A percentile compares a stretch with the other conserved stretches of the same genome.
phyloP scores from a whole-genome alignment of 2,113 vertebrate genomes.

The Strix aluco region DNA sequence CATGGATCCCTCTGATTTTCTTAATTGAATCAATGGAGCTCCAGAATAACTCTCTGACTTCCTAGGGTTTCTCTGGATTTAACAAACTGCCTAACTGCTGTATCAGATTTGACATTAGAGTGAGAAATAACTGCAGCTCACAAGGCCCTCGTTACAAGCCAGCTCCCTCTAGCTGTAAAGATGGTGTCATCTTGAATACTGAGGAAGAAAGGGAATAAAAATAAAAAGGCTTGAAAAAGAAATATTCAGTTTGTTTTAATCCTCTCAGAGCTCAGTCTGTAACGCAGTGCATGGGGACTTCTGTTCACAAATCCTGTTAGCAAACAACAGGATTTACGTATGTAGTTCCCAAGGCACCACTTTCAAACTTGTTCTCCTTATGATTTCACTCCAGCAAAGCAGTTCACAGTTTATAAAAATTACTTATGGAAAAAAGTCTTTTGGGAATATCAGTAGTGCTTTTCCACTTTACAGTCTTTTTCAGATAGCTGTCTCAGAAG shows the following conservation, averaged over 20 bases:
- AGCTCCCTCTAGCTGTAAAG: not conserved
- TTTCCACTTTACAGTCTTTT: not conserved
- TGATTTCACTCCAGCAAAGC: not conserved
- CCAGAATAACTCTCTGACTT: not conserved
- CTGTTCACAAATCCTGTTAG: not conserved
- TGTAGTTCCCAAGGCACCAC: not conserved
- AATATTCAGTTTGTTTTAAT: not conserved
- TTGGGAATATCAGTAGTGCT: not conserved
- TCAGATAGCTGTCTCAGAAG: not conserved
- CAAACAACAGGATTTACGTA: not conserved
- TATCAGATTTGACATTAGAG: not conserved
- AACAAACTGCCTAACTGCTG: not conserved
- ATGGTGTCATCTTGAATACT: not conserved
- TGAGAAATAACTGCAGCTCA: not conserved
- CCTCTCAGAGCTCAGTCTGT: not conserved
- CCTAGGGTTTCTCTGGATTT: not conserved
- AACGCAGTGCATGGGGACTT: not conserved
- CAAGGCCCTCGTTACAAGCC: not conserved
- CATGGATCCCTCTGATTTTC: not conserved
- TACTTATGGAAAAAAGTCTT: not conserved
- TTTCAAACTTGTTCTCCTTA: constrained; percentile 11
- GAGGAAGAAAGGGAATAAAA: not conserved
- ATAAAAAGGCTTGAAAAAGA: not conserved
- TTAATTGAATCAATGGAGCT: not conserved
- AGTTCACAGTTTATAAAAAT: constrained; percentile 25